These are phyloP conservation scores for Dusona sp. DNA, from an alignment of 2,888 invertebrate genomes.

Conservation along the genomic window DNA sequence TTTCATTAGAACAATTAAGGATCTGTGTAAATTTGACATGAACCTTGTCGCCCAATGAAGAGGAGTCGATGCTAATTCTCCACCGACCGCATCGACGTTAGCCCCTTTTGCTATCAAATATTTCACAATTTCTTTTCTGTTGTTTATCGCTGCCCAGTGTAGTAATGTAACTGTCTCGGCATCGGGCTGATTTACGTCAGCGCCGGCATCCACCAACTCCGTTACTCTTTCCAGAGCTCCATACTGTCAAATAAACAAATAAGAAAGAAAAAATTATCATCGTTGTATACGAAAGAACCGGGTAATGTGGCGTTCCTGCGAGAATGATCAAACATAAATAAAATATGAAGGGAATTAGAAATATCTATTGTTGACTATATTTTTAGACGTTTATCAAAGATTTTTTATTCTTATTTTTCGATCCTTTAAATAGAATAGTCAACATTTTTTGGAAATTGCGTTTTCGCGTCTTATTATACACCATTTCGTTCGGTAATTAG, in stretches of 20 bases:
- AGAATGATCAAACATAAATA: background rate
- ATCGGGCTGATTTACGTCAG: constrained; percentile 97
- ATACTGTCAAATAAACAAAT: constrained; percentile 86
- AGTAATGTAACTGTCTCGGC: constrained; percentile 97
- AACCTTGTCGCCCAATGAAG: constrained; percentile 98
- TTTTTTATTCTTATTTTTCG: background rate
- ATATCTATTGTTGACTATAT: too few species aligned
- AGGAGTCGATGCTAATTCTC: constrained; percentile 97
- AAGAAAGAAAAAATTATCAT: background rate
- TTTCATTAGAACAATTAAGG: background rate
- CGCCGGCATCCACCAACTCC: constrained; percentile 96
- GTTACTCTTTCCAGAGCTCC: constrained; percentile 93
- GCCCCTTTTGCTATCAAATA: constrained; percentile 95
- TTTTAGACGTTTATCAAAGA: too few species aligned
- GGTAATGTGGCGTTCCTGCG: background rate
- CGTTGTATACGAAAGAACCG: background rate
- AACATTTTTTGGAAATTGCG: too few species aligned
- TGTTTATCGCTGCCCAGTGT: constrained; percentile 99
- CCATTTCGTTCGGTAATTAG: too few species aligned
- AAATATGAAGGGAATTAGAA: too few species aligned
- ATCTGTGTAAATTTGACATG: background rate
- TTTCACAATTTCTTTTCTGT: constrained; percentile 95
- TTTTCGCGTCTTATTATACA: too few species aligned
- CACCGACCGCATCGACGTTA: constrained; percentile 96
- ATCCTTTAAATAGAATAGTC: too few species aligned